These are phyloP conservation scores for Phalloptychus januarius DNA, from an alignment of 2,797 vertebrate genomes.

Conservation along the genomic window DNA sequence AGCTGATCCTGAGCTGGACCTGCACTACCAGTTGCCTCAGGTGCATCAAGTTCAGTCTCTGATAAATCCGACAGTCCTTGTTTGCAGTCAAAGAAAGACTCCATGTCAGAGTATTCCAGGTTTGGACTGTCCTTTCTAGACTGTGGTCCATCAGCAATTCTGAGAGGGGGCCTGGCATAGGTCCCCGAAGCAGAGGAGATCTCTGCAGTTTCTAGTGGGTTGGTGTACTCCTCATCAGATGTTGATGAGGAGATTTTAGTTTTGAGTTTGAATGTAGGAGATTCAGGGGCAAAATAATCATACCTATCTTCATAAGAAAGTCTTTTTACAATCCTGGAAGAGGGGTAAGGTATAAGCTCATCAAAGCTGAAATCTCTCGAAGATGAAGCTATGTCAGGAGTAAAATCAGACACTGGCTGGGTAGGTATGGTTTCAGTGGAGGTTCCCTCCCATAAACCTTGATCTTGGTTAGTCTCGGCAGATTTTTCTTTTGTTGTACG, in stretches of 20 bases:
- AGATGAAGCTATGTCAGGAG: constrained; percentile 57
- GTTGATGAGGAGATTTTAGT: constrained; percentile 39
- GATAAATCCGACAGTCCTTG: constrained; percentile 69
- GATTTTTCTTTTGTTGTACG: constrained; percentile 27
- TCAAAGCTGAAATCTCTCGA: constrained; percentile 67
- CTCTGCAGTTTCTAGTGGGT: constrained; percentile 41
- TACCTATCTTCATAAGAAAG: constrained; percentile 37
- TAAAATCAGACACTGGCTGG: constrained; percentile 56
- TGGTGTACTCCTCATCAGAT: constrained; percentile 58
- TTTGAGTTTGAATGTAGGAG: constrained; percentile 30
- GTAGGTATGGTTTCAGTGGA: constrained; percentile 44
- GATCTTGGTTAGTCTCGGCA: constrained; percentile 30
- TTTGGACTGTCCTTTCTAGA: constrained; percentile 30
- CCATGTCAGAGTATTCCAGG: constrained; percentile 66
- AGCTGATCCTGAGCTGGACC: constrained; percentile 9
- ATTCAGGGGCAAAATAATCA: constrained; percentile 35
- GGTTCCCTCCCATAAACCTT: constrained; percentile 29
- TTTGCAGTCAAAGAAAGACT: constrained; percentile 77
- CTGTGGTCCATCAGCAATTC: constrained; percentile 21
- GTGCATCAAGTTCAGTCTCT: constrained; percentile 67
- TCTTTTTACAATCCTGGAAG: constrained; percentile 13
- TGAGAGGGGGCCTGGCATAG: constrained; percentile 25
- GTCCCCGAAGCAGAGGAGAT: constrained; percentile 8
- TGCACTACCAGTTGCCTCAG: constrained; percentile 11
- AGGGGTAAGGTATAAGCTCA: constrained; percentile 42